Conservation (phyloP, 92 coral and sea anemone species). For the Diadumene lineata region DNA sequence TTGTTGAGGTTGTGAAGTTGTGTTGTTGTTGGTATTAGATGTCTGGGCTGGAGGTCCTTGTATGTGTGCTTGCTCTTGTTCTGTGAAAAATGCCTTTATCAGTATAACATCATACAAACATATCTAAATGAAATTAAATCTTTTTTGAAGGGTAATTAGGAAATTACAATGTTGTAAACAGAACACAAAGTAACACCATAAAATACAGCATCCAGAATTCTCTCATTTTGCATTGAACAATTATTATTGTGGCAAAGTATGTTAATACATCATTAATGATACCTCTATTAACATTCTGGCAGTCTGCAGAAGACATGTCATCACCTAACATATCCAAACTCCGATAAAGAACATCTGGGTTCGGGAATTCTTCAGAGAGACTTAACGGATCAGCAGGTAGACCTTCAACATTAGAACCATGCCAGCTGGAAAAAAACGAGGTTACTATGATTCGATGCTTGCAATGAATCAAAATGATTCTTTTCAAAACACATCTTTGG, state of each 20-base stretch:
- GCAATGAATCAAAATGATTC: too few relatives aligned
- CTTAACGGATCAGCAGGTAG: slow-evolving; percentile 70
- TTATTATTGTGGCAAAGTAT: too few relatives aligned
- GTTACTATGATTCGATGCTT: too few relatives aligned
- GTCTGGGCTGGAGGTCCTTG: slow-evolving; percentile 24
- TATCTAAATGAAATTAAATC: too few relatives aligned
- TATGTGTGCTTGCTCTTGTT: slow-evolving; percentile 22
- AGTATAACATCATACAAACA: background rate
- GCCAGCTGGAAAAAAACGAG: slow-evolving; percentile 43
- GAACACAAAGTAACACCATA: too few relatives aligned
- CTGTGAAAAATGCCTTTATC: background rate
- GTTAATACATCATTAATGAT: background rate
- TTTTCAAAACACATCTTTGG: too few relatives aligned
- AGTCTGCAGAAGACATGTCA: slow-evolving; percentile 52
- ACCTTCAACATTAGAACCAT: slow-evolving; percentile 35
- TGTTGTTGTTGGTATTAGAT: slow-evolving; percentile 15
- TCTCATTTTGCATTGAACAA: too few relatives aligned
- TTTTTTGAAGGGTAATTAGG: too few relatives aligned
- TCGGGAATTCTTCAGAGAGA: slow-evolving; percentile 79
- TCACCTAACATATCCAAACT: slow-evolving; percentile 77
- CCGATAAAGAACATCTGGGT: slow-evolving; percentile 74
- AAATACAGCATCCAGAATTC: too few relatives aligned
- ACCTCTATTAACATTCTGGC: slow-evolving; percentile 35
- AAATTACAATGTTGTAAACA: too few relatives aligned
- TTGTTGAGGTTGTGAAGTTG: slow-evolving; percentile 47